Percentiles rank a stretch among this genome's conserved stretches.
Evolutionary conservation across 2,888 invertebrate species (phyloP).

Genomic region (Ganaspis brasiliensis): DNA sequence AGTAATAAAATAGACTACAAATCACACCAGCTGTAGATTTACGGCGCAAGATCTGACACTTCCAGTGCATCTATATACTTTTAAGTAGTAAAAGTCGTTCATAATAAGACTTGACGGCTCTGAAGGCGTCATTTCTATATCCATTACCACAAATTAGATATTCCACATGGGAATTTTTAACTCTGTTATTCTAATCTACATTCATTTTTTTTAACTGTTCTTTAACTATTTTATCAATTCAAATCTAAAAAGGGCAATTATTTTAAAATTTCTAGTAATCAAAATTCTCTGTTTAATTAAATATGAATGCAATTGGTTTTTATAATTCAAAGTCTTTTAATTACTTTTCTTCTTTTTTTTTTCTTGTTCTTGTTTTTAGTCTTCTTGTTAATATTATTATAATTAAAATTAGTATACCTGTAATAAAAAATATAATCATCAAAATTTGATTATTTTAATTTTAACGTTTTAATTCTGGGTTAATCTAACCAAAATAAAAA

Average conservation of each 20-base stretch:
- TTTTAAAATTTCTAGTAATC: background rate
- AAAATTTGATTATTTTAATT: no score
- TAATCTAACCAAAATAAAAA: no score
- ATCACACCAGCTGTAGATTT: background rate
- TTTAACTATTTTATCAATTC: background rate
- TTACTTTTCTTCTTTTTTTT: no score
- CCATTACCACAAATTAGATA: constrained; percentile 23
- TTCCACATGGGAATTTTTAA: background rate
- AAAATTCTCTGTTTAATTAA: no score
- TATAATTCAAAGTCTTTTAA: no score
- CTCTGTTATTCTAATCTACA: constrained; percentile 26
- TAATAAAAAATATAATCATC: no score
- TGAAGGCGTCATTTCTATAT: constrained; percentile 33
- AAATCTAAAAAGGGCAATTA: no score
- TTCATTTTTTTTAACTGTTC: background rate
- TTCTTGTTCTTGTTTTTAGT: no score
- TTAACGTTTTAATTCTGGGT: no score
- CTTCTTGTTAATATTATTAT: no score
- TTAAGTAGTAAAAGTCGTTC: constrained; percentile 28
- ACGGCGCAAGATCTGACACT: constrained; percentile 25
- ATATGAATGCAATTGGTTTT: no score
- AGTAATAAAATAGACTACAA: background rate
- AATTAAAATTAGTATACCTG: no score
- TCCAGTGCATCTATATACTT: constrained; percentile 15
- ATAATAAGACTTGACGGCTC: constrained; percentile 22